These are phyloP conservation scores for Pristionchus mayeri DNA, from an alignment of 2,888 invertebrate genomes.

Conservation along the genomic window DNA sequence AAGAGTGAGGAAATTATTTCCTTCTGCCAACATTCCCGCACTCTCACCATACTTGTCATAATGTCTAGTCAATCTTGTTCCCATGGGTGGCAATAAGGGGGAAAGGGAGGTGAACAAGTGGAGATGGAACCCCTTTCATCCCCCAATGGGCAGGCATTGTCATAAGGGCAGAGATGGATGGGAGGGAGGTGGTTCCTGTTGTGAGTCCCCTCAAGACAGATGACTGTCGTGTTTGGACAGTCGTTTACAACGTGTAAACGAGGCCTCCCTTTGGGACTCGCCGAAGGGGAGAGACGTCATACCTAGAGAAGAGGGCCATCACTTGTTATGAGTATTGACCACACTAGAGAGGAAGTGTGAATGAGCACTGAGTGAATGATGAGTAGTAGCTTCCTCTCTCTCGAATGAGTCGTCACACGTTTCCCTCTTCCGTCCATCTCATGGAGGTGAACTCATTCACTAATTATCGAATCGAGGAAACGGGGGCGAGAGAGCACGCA, in stretches of 20 bases:
- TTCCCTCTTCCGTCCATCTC: background rate
- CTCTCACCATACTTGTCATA: background rate
- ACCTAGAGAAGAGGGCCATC: background rate
- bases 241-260: slow-evolving; percentile 11
- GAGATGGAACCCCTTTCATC: background rate
- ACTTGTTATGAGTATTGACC: no score
- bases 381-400: background rate
- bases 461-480: slow-evolving; percentile 3
- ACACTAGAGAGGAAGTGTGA: no score
- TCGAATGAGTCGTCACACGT: background rate
- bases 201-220: background rate
- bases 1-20: background rate
- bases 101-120: background rate
- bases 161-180: slow-evolving; percentile 19
- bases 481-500: background rate
- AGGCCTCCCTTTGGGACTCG: background rate
- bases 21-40: background rate
- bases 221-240: background rate
- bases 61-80: background rate
- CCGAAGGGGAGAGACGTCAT: background rate
- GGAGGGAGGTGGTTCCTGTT: slow-evolving; percentile 1
- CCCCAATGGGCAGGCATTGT: background rate
- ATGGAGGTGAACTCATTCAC: background rate
- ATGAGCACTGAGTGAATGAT: no score
- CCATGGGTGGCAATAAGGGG: background rate